Base-by-base conservation (phyloP, 2,113 vertebrate genomes). In the Ginglymostoma cirratum region DNA sequence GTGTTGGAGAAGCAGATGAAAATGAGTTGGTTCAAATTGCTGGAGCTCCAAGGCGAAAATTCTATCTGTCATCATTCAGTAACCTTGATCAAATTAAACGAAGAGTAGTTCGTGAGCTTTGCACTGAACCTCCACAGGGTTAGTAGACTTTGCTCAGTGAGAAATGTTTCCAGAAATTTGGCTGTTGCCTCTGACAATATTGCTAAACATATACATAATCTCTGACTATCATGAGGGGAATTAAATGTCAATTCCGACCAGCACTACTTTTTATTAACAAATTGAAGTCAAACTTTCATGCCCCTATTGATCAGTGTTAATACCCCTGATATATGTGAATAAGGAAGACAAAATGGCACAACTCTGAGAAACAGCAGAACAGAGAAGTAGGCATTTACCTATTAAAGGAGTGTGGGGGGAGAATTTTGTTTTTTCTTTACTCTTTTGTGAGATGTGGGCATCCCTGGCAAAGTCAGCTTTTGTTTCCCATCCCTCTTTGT, bases 21-120 rank as follows among this genome's bases (percentile, higher is more conserved):
- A 96, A 96, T 12, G 96, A 97, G 87, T 97, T 98, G 42, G 1
- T 97, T 55, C 97, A 97, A 96, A 97, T 97, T 96, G 96, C 97
- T 0, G 97, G 97, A n/a, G 96, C 96, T 0, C 69, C 97, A 0
- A 96, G 97, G 0, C 97, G 96, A 45, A 97, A 96, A 23, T 96
- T 97, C 21, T 96, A 95, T 0, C 96, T 97, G 4, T 3, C 96
- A 10, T 96, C 96, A 95, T 97, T 97, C 17, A 96, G 96, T 0
- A 96, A 97, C 0, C 96, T 97, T 45, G 96, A 89, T 23, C 96
- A 96, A 76, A 89, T 97, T 96, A 97, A 97, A 69, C 97, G 97
- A 87, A 97, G 97, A 96, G 93, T 98, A 0, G 96, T 97, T 19
- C 97, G 96, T 23, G 96, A 97, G 95, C 96, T 97, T 96, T 98